phyloP scores from a whole-genome alignment of 2,888 invertebrate species.

The Drosophila tanythrix region DNA sequence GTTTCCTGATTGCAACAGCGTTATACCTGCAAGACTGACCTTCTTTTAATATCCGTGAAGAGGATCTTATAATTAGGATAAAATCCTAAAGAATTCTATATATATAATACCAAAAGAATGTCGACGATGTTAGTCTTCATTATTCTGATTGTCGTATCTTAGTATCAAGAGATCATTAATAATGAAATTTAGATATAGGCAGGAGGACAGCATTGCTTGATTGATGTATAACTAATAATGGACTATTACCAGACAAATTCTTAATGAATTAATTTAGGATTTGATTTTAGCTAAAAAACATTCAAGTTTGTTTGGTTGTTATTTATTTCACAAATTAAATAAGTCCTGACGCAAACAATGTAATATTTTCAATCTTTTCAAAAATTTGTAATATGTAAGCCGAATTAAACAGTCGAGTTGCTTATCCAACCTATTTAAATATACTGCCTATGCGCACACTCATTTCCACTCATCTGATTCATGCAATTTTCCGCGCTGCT shows the following conservation, averaged over 20 bases:
- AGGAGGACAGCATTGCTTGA: neutral
- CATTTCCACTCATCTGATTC: constrained; percentile 5
- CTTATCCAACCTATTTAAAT: neutral
- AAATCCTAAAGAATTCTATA: accelerated
- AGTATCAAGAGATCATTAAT: neutral
- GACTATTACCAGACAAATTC: neutral
- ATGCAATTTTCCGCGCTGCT: neutral
- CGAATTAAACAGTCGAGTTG: neutral
- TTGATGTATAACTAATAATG: accelerated
- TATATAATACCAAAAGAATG: neutral
- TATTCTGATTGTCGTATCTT: neutral
- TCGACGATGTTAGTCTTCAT: neutral
- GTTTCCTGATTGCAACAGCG: neutral
- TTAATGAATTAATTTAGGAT: neutral
- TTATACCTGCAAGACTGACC: too few relatives aligned
- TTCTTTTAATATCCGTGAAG: neutral
- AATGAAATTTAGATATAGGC: neutral
- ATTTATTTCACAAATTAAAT: neutral
- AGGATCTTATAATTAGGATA: neutral
- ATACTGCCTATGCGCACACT: neutral
- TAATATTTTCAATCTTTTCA: neutral
- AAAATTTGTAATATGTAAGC: neutral
- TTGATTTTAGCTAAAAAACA: neutral
- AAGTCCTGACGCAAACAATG: neutral
- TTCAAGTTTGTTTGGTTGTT: neutral